phyloP scores from a whole-genome alignment of 2,113 vertebrate genomes.

The Todiramphus chloris region DNA sequence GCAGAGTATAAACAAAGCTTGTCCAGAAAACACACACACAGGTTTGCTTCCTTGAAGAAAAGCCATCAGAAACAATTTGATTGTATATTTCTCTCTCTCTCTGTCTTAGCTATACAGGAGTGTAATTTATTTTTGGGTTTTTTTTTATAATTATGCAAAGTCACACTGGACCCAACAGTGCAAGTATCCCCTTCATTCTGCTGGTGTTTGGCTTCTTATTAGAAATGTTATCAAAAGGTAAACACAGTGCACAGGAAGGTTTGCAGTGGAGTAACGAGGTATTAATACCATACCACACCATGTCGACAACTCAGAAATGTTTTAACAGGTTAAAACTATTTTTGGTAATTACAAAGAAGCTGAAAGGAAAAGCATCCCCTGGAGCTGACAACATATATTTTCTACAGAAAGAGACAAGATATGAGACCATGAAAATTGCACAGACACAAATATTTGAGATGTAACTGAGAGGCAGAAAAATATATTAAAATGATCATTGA shows the following conservation, averaged over 20 bases:
- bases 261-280: conserved; percentile 32
- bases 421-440: conserved; percentile 65
- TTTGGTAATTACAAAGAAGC: conserved; percentile 70
- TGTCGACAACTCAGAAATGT: conserved; percentile 57
- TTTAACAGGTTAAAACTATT: conserved; percentile 71
- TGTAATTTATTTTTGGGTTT: neutral
- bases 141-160: neutral
- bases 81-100: neutral
- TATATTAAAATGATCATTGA: conserved; percentile 28
- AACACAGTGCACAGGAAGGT: conserved; percentile 52
- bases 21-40: neutral
- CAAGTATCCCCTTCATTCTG: neutral
- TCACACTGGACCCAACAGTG: neutral
- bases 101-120: neutral
- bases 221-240: conserved; percentile 29
- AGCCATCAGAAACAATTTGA: neutral
- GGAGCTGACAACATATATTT: conserved; percentile 67
- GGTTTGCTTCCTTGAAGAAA: neutral
- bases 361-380: conserved; percentile 54
- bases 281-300: conserved; percentile 56
- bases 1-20: neutral
- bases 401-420: conserved; percentile 68
- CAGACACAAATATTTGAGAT: conserved; percentile 51
- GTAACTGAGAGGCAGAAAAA: conserved; percentile 54
- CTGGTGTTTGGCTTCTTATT: neutral